Conservation (phyloP, 2,113 vertebrate species). For the Columba janthina region DNA sequence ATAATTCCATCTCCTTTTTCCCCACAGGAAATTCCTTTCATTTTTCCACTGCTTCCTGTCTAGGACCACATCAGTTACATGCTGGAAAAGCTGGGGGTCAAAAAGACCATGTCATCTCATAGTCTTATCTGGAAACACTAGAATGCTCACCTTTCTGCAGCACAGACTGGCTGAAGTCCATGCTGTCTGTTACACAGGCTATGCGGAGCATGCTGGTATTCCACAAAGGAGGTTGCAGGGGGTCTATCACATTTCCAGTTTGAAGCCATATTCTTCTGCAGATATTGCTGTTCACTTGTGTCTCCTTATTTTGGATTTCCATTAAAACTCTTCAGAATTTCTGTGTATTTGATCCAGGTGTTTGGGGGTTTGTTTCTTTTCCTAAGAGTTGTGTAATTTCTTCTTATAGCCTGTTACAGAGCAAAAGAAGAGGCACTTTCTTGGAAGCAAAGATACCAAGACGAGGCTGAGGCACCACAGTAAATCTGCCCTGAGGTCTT, state of each 20-base stretch:
- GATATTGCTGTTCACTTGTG: neutral
- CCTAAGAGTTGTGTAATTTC: neutral
- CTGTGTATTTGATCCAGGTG: neutral
- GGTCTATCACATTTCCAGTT: neutral
- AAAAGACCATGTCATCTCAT: neutral
- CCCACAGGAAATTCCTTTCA: neutral
- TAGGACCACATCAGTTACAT: neutral
- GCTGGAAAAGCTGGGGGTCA: neutral
- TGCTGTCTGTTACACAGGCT: neutral
- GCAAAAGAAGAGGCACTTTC: neutral
- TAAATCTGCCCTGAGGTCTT: neutral
- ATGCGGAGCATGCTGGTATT: neutral
- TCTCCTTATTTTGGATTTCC: neutral
- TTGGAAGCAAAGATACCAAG: neutral
- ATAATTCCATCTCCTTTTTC: neutral
- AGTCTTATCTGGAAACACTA: neutral
- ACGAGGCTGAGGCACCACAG: neutral
- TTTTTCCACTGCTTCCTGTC: neutral
- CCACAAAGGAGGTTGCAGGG: neutral
- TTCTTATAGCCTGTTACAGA: neutral
- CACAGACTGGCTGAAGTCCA: neutral
- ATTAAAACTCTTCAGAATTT: neutral
- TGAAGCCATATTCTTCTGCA: neutral
- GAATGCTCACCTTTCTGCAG: neutral
- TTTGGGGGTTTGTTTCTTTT: neutral